Evolutionary conservation across 2,113 vertebrate genomes (phyloP).

Genomic region (Poeciliopsis retropinna): DNA sequence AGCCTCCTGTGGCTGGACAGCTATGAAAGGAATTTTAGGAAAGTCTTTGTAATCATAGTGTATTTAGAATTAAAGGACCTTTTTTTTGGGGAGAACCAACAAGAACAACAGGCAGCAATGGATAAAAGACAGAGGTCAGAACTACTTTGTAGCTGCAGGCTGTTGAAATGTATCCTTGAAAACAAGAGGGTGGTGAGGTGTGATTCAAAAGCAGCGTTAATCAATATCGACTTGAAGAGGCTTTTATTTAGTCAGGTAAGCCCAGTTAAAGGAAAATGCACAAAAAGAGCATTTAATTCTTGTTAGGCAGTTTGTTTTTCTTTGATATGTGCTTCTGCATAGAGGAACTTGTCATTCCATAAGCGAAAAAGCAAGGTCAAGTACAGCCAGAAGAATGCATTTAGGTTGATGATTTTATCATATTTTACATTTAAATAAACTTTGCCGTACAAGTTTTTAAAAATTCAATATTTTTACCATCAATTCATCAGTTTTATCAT

Average conservation of each 20-base stretch:
- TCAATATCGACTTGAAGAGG: not conserved
- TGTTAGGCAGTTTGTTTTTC: not conserved
- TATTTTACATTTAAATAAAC: not conserved
- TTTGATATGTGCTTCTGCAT: not conserved
- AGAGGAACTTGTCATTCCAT: not conserved
- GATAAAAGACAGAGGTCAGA: conserved; percentile 52
- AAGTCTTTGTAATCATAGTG: conserved; percentile 53
- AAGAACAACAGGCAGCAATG: conserved; percentile 15
- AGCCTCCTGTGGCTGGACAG: conserved; percentile 42
- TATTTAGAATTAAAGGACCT: conserved; percentile 48
- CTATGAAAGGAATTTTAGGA: conserved; percentile 48
- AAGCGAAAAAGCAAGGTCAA: not conserved
- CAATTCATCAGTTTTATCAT: no score
- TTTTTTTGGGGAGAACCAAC: conserved; percentile 23
- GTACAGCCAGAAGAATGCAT: not conserved
- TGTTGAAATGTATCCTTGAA: conserved; percentile 42
- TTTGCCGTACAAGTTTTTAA: not conserved
- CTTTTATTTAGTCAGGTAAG: conserved; percentile 12
- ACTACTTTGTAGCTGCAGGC: conserved; percentile 24
- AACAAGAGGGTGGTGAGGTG: not conserved
- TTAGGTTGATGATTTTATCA: not conserved
- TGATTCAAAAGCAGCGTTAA: not conserved
- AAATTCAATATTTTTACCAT: not conserved
- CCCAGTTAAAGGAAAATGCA: not conserved
- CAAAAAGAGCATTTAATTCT: not conserved